These are phyloP conservation scores for Caloenas nicobarica DNA, from an alignment of 2,113 vertebrate species.

Conservation along the genomic window DNA sequence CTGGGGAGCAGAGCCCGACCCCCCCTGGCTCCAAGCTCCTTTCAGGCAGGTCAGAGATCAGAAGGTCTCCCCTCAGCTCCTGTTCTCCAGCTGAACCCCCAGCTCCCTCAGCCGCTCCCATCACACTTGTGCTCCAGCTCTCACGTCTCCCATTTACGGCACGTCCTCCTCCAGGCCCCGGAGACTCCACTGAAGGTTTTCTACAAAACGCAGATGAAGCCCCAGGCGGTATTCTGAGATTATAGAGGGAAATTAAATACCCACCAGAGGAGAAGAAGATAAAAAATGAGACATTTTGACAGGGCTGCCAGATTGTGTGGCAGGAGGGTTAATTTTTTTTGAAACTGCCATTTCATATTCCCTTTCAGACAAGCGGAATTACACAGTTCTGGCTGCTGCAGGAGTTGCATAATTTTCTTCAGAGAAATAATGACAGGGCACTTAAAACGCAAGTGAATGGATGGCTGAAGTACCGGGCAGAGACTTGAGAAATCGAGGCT, in stretches of 20 bases:
- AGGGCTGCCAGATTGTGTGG: constrained; percentile 42
- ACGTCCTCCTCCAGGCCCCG: background rate
- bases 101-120: too few relatives aligned
- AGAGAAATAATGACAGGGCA: constrained; percentile 48
- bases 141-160: fast-evolving
- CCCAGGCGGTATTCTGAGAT: background rate
- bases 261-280: background rate
- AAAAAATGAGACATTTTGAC: constrained; percentile 34
- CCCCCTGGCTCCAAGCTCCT: too few relatives aligned
- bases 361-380: constrained; percentile 56
- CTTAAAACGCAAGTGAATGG: constrained; percentile 38
- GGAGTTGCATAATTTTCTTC: constrained; percentile 39
- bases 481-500: background rate
- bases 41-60: too few relatives aligned
- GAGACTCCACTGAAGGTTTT: background rate
- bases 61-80: too few relatives aligned
- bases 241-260: background rate
- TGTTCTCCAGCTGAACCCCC: too few relatives aligned
- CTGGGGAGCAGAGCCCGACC: too few relatives aligned
- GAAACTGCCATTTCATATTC: constrained; percentile 50
- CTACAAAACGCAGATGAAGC: background rate
- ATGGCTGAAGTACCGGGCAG: constrained; percentile 21
- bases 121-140: too few relatives aligned
- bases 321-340: constrained; percentile 52
- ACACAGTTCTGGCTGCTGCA: constrained; percentile 42